Evolutionary conservation across 2,797 vertebrate genomes (phyloP).

Genomic region (Rhabdophis nuchalis): DNA sequence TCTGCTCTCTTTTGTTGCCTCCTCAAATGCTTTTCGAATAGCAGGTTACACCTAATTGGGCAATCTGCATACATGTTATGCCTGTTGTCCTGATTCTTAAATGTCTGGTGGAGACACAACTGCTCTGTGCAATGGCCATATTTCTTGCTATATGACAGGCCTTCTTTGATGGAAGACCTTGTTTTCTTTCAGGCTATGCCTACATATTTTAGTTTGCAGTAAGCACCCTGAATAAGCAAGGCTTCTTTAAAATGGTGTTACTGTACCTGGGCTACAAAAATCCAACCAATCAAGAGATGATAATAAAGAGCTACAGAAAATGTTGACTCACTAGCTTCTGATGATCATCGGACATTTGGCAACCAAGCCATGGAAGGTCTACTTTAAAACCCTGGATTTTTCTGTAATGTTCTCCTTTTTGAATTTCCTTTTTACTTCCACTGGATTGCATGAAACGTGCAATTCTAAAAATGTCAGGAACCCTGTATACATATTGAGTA

Average conservation of each 20-base stretch:
- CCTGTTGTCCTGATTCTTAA: constrained; percentile 39
- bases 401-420: not conserved
- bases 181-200: not conserved
- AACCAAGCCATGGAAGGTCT: not conserved
- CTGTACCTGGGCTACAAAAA: not conserved
- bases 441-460: constrained; percentile 52
- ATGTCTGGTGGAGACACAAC: constrained; percentile 36
- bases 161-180: not conserved
- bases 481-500: not conserved
- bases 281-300: not conserved
- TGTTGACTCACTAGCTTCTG: not conserved
- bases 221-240: not conserved
- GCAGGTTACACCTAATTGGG: constrained; percentile 49
- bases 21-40: constrained; percentile 47
- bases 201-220: not conserved
- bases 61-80: constrained; percentile 57
- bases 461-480: constrained; percentile 55
- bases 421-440: not conserved
- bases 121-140: not conserved
- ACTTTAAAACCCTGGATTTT: not conserved
- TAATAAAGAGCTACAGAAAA: not conserved
- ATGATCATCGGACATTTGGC: not conserved
- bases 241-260: not conserved
- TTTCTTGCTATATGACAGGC: constrained; percentile 24
- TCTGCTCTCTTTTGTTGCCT: constrained; percentile 51